Evolutionary conservation across 2,113 vertebrate species (phyloP).

Genomic region (Gallinago jamesoni): DNA sequence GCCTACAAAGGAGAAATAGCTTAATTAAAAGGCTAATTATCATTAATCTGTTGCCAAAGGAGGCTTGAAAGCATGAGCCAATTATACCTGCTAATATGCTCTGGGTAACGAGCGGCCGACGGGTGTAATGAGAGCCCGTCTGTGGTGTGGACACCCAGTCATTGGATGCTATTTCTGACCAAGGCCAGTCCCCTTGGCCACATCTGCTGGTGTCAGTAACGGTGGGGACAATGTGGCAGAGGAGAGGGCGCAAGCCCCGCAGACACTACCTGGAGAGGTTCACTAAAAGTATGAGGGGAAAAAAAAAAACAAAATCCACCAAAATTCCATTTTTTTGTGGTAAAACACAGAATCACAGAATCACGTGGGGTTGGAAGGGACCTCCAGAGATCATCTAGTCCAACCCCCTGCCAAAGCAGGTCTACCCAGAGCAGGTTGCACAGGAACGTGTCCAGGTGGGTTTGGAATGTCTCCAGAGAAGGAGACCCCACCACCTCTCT

Average conservation of each 20-base stretch:
- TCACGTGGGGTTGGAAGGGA: no score
- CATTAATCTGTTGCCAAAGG: constrained; percentile 12
- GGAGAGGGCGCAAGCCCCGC: accelerated
- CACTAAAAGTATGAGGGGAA: neutral
- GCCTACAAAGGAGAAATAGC: neutral
- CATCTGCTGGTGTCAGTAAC: neutral
- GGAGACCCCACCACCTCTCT: no score
- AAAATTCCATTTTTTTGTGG: neutral
- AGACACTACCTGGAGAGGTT: accelerated
- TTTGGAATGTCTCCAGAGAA: no score
- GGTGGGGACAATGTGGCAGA: accelerated
- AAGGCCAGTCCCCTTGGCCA: neutral
- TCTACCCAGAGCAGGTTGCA: no score
- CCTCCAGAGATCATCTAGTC: no score
- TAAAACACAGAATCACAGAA: no score
- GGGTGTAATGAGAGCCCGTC: neutral
- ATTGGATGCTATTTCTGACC: neutral
- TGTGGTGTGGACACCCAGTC: accelerated
- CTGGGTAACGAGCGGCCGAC: neutral
- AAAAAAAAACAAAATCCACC: neutral
- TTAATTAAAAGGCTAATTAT: constrained; percentile 10
- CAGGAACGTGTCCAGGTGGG: no score
- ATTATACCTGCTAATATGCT: neutral
- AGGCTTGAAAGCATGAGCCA: neutral
- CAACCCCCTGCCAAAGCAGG: no score